Percentiles rank a stretch among this genome's conserved stretches.
Evolutionary conservation across 2,797 vertebrate genomes (phyloP).

Genomic region (Myoxocephalus aenaeus): DNA sequence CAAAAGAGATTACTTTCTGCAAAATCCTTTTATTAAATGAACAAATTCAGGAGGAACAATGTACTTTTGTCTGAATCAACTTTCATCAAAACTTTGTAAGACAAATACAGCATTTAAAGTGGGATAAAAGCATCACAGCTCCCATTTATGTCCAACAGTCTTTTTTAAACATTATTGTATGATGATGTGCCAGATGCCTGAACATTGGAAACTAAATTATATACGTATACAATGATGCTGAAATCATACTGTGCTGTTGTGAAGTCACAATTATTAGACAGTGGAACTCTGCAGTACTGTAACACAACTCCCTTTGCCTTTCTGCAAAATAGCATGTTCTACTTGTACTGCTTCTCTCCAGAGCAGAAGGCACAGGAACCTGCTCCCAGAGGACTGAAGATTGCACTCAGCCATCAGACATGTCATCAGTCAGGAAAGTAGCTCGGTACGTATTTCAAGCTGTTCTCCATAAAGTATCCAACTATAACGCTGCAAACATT

Average conservation of each 20-base stretch:
- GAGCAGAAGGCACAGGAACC: constrained; percentile 36
- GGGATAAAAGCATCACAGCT: background rate
- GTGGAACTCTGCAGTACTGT: constrained; percentile 18
- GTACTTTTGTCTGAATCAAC: constrained; percentile 14
- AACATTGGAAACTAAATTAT: background rate
- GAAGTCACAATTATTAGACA: constrained; percentile 14
- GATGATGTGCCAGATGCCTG: background rate
- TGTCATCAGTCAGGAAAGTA: constrained; percentile 45
- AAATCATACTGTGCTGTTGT: background rate
- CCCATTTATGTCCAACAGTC: background rate
- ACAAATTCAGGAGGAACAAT: constrained; percentile 6
- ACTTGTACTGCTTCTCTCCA: constrained; percentile 40
- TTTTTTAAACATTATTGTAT: background rate
- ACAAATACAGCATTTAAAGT: background rate
- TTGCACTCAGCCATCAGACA: constrained; percentile 45
- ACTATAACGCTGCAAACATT: constrained; percentile 8
- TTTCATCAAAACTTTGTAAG: constrained; percentile 13
- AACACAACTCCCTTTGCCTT: constrained; percentile 20
- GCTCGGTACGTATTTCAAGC: constrained; percentile 56
- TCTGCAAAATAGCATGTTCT: constrained; percentile 44
- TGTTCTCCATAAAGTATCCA: constrained; percentile 5
- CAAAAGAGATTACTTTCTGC: background rate
- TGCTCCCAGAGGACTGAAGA: constrained; percentile 51
- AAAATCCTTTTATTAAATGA: constrained; percentile 18
- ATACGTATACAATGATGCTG: background rate